Evolutionary conservation across 53 echinoderm and acorn worm genomes (phyloP).

Genomic region (Actinopyga echinites): DNA sequence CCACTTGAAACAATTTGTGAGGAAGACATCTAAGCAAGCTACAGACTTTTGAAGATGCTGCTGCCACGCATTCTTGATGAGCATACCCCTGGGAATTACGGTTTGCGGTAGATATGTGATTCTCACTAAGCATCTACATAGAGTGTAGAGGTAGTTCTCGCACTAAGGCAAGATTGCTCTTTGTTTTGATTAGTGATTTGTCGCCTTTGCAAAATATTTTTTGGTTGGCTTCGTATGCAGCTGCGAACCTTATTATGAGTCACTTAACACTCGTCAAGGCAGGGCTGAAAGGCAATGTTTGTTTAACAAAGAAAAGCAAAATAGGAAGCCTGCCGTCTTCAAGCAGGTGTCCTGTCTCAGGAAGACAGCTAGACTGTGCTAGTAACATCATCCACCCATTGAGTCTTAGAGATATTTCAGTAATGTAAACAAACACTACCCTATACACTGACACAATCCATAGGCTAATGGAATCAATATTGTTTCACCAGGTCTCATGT

Average conservation of each 20-base stretch:
- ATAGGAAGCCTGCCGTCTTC: too few relatives aligned
- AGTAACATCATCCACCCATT: too few relatives aligned
- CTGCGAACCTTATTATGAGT: slow-evolving; percentile 23
- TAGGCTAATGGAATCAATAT: too few relatives aligned
- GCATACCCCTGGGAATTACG: not conserved
- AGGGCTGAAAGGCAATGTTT: too few relatives aligned
- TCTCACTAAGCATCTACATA: not conserved
- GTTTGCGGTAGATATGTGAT: not conserved
- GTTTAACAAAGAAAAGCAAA: too few relatives aligned
- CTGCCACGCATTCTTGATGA: slow-evolving; percentile 7
- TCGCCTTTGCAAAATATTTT: slow-evolving; percentile 21
- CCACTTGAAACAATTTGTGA: slow-evolving; percentile 13
- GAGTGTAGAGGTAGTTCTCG: not conserved
- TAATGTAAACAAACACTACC: too few relatives aligned
- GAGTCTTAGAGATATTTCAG: too few relatives aligned
- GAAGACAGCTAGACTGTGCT: too few relatives aligned
- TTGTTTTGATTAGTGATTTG: slow-evolving; percentile 22
- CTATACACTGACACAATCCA: too few relatives aligned
- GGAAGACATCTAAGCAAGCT: too few relatives aligned
- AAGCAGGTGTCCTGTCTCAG: too few relatives aligned
- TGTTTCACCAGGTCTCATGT: too few relatives aligned
- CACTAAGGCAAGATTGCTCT: not conserved
- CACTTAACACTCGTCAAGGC: not conserved
- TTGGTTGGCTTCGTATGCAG: slow-evolving; percentile 19
- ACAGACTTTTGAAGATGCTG: not conserved